A percentile compares a stretch with the other conserved stretches of the same genome.
Conservation (phyloP, 1,140 invertebrate genomes). For the Aporrectodea caliginosa region DNA sequence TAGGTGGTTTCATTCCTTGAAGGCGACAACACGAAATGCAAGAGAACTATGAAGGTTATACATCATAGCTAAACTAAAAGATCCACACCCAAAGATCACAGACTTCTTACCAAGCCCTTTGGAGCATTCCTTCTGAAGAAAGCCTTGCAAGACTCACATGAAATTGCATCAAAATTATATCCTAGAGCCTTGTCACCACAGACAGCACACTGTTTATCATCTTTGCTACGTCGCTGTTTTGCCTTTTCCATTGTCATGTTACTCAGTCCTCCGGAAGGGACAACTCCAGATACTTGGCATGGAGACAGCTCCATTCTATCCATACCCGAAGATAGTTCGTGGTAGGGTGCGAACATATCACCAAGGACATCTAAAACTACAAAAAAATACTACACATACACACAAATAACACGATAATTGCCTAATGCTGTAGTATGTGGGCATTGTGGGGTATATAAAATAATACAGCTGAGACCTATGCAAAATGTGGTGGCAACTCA, state of each 20-base stretch:
- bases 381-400: too few species aligned
- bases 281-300: not conserved
- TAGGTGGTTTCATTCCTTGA: too few species aligned
- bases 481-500: too few species aligned
- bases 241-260: not conserved
- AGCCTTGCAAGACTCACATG: slow-evolving; percentile 96
- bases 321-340: not conserved
- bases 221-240: slow-evolving; percentile 45
- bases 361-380: too few species aligned
- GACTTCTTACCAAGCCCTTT: slow-evolving; percentile 76
- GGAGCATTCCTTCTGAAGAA: slow-evolving; percentile 94
- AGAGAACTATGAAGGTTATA: too few species aligned
- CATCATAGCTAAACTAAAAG: too few species aligned
- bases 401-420: too few species aligned
- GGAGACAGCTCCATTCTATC: not conserved
- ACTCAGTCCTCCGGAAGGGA: not conserved
- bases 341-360: not conserved
- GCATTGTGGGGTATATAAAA: too few species aligned
- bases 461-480: too few species aligned
- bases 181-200: slow-evolving; percentile 88
- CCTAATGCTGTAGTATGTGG: too few species aligned
- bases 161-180: slow-evolving; percentile 97
- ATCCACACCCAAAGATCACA: too few species aligned
- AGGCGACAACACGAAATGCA: too few species aligned
- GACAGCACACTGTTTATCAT: slow-evolving; percentile 61